Conservation (phyloP, 2,888 invertebrate genomes). For the Lissocephala sabroskyi region DNA sequence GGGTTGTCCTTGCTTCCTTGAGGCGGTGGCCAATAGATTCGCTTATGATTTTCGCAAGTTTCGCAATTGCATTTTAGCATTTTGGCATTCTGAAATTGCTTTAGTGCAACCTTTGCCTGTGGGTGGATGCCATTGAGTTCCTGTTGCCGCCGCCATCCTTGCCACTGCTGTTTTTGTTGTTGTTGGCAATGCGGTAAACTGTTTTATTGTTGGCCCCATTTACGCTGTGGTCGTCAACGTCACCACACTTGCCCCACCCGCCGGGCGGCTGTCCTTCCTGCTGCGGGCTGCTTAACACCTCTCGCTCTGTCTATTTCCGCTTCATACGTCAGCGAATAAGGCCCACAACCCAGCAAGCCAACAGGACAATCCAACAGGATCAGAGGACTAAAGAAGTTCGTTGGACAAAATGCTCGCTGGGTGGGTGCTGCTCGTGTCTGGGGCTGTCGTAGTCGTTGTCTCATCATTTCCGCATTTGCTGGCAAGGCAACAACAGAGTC, state of each 20-base stretch:
- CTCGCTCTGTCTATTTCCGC: not conserved
- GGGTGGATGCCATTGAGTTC: no score
- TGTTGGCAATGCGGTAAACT: constrained; percentile 37
- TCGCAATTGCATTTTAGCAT: constrained; percentile 21
- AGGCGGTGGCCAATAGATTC: constrained; percentile 8
- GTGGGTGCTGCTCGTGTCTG: not conserved
- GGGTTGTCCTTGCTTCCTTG: constrained; percentile 17
- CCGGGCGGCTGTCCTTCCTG: not conserved
- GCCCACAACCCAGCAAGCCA: no score
- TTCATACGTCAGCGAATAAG: constrained; percentile 1
- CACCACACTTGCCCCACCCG: not conserved
- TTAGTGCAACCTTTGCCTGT: no score
- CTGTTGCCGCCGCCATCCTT: not conserved
- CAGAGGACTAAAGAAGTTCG: no score
- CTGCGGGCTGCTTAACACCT: not conserved
- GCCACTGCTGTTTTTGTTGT: constrained; percentile 16
- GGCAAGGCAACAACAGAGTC: constrained; percentile 15
- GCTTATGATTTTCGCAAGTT: constrained; percentile 26
- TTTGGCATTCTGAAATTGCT: not conserved
- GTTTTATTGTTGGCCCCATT: constrained; percentile 39
- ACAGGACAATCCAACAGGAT: no score
- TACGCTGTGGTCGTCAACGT: constrained; percentile 16
- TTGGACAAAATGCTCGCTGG: no score
- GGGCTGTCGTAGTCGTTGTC: constrained; percentile 19
- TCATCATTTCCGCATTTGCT: constrained; percentile 38